Base-by-base conservation (phyloP, 2,888 invertebrate genomes). In the Venusia cambrica region DNA sequence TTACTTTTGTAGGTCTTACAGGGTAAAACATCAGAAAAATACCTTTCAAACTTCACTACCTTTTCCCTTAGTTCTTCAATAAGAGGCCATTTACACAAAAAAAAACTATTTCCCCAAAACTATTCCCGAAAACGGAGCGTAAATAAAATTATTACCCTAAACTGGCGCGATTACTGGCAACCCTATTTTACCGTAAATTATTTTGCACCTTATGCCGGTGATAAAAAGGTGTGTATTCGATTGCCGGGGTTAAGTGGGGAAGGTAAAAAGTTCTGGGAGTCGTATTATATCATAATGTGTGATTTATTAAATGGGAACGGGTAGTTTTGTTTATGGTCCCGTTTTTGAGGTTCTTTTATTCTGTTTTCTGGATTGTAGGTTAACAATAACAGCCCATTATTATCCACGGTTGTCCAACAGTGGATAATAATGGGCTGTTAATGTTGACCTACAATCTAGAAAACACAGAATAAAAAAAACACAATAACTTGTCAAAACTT, bases 61-160 rank as follows among this genome's bases (percentile, higher is more conserved):
- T 13, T 29, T 14, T 15, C 5, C 36, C 25, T 27, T 34, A 34
- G 26, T 30, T 38, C 25, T 22, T 22, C 24, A 30, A 30, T 30
- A 30, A 20, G 29, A 24, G 36, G 16, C 24, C 32, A 34, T 38
- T 44, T 40, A 31, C 28, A 25, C 38, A 44, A 32, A 39, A 46
- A 48, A 44, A 43, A 44, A 34, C 38, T 28, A 15, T 37, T 45
- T 36, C 38, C 33, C 25, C 26, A 21, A 37, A 46, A 44, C 38
- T 43, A 36, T 34, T 39, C 37, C 43, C 26, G 42, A 45, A 43
- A 50, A 47, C 40, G 47, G 40, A 43, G 38, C 45, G 39, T 48
- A 51, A 48, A 51, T 45, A 48, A 51, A 51, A 51, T 48, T 42
- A 51, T 46, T 51, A 39, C 51, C 50, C 45, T 44, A 51, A 48